phyloP scores from a whole-genome alignment of 1,140 invertebrate species.

The Philotrypesis tridentata region DNA sequence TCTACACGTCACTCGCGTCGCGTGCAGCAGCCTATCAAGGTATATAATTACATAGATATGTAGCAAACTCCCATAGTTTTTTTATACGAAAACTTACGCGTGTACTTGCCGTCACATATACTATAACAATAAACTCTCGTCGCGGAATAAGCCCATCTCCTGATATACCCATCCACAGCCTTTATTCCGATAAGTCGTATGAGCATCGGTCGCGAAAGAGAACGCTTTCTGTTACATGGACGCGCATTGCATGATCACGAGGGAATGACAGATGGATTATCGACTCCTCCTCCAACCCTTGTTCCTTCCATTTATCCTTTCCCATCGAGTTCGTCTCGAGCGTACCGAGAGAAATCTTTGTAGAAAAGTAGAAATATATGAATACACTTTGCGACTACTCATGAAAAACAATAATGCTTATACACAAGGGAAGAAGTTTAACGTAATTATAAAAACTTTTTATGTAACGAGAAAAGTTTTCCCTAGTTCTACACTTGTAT shows the following conservation, averaged over 20 bases:
- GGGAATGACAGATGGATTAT: conserved; percentile 38
- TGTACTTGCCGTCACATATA: conserved; percentile 21
- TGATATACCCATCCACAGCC: background rate
- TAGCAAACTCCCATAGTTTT: conserved; percentile 29
- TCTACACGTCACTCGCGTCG: background rate
- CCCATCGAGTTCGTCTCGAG: background rate
- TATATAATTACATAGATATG: conserved; percentile 1
- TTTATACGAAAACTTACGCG: conserved; percentile 32
- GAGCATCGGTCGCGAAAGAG: conserved; percentile 1
- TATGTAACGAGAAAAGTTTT: too few relatives aligned
- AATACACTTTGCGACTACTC: background rate
- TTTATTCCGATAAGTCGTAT: conserved; percentile 3
- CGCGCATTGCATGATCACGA: conserved; percentile 1
- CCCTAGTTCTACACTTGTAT: too few relatives aligned
- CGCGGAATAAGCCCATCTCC: background rate
- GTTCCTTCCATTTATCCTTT: background rate
- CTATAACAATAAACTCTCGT: conserved; percentile 15
- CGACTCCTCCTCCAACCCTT: conserved; percentile 23
- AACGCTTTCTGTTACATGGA: conserved; percentile 6
- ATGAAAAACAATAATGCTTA: background rate
- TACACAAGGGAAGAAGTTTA: background rate
- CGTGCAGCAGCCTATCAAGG: conserved; percentile 9
- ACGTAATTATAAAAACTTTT: too few relatives aligned
- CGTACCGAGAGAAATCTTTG: background rate
- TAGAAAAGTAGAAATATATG: background rate